Evolutionary conservation across 1,140 invertebrate species (phyloP), one percentile per base, ranked within the genome.

Genomic region (Nomia melanderi): DNA sequence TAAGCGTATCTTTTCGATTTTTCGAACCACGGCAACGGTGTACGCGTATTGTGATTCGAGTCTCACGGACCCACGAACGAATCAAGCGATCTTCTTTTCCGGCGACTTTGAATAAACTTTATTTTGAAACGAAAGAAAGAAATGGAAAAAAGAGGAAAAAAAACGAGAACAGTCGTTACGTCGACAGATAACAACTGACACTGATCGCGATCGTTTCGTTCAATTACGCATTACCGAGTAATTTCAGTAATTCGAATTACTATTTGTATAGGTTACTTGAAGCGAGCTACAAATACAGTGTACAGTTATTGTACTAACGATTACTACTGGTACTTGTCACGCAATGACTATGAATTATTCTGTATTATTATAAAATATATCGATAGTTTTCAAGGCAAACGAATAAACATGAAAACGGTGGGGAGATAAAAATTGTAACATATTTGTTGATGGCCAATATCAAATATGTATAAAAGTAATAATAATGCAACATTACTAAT

Each of bases 391-490:
- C 75, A 79, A 76, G 66, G 41, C 39, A 78, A 84, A 86, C 76
- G 65, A 79, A 70, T 81, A 78, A 78, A 82, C 50, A 77, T 39
- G 64, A 76, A 44, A 62, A 39, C 54, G 9, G 29, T 62, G 73
- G 47, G 63, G 75, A 83, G 73, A 84, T 77, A 57, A 80, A 82
- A 88, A 81, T 81, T 88, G 84, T 87, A 87, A 88, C 84, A 88
- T 88, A 88, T 88, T 88, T 87, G 86, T 87, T 87, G 86, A 88
- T 87, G 86, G 86, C 86, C 86, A 87, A 88, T 88, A 88, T 88
- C 86, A 88, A 87, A 88, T 88, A 88, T 88, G 86, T 88, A 88
- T 88, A 86, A 87, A 88, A 86, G 66, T 81, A 88, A 87, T 86
- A 86, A 86, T 85, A 82, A 87, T 84, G 76, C 82, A 86, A 84